A percentile compares a stretch with the other conserved stretches of the same genome.
Evolutionary conservation across 2,113 vertebrate genomes (phyloP).

Genomic region (Arvicanthis niloticus): DNA sequence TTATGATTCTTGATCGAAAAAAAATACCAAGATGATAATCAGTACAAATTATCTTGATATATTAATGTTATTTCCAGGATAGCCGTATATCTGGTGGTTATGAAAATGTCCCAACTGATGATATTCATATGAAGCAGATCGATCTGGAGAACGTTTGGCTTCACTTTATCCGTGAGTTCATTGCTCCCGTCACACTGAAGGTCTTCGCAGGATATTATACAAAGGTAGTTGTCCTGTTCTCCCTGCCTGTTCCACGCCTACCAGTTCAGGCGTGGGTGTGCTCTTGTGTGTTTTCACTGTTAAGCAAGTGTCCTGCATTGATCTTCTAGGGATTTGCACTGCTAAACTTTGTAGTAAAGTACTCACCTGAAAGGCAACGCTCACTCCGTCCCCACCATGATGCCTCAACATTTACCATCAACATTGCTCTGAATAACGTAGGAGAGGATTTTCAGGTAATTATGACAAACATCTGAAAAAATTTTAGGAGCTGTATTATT

Average conservation of each 20-base stretch:
- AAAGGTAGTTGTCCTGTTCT: constrained; percentile 88
- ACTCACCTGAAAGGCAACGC: constrained; percentile 93
- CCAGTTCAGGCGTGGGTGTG: not conserved
- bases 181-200: constrained; percentile 96
- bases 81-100: constrained; percentile 97
- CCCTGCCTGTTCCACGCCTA: not conserved
- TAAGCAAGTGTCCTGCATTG: not conserved
- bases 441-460: constrained; percentile 94
- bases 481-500: no score
- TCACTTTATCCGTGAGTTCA: constrained; percentile 98
- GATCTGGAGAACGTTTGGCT: constrained; percentile 96
- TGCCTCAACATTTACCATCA: constrained; percentile 99
- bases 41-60: constrained; percentile 54
- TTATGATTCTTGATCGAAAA: constrained; percentile 51
- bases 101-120: constrained; percentile 98
- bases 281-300: not conserved
- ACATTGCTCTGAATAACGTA: constrained; percentile 97
- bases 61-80: constrained; percentile 88
- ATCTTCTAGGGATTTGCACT: constrained; percentile 91
- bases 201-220: constrained; percentile 99
- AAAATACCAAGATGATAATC: not conserved
- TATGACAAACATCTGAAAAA: not conserved
- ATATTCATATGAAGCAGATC: constrained; percentile 98
- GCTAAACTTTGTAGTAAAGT: constrained; percentile 99
- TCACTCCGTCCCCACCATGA: constrained; percentile 96